Percentiles rank a stretch among this genome's conserved stretches.
Evolutionary conservation across 2,888 invertebrate genomes (phyloP).

Genomic region (Apamea monoglypha): DNA sequence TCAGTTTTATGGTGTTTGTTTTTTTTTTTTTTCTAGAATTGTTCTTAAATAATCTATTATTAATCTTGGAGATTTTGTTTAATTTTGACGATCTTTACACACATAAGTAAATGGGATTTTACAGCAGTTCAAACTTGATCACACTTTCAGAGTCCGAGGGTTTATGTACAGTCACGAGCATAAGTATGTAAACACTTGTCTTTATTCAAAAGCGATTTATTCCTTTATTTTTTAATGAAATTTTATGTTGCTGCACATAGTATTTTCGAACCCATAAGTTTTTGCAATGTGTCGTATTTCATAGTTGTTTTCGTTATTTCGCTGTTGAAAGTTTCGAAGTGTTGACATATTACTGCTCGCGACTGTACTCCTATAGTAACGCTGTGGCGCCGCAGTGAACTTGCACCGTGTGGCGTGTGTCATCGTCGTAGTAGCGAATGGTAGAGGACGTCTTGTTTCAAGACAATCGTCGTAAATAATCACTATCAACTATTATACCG

Average conservation of each 20-base stretch:
- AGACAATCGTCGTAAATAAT: conserved; percentile 6
- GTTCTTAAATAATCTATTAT: neutral
- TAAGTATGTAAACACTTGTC: no score
- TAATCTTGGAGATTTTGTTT: neutral
- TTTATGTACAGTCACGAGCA: neutral
- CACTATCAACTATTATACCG: neutral
- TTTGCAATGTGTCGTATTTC: no score
- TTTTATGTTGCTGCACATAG: no score
- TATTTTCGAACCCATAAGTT: no score
- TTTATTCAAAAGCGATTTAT: no score
- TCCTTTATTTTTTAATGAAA: no score
- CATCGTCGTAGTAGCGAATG: conserved; percentile 29
- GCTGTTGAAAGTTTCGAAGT: no score
- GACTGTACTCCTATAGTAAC: neutral
- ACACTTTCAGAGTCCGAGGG: neutral
- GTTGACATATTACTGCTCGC: no score
- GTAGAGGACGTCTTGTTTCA: conserved; percentile 12
- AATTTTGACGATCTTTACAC: neutral
- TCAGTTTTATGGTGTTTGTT: no score
- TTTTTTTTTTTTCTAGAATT: neutral
- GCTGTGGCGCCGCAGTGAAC: conserved; percentile 30
- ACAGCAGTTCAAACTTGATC: conserved; percentile 7
- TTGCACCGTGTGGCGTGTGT: conserved; percentile 26
- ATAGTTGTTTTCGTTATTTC: no score
- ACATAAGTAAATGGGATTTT: conserved; percentile 2